A percentile compares a stretch with the other conserved stretches of the same genome.
Conservation (phyloP, 2,113 vertebrate species). For the Hippocampus abdominalis region DNA sequence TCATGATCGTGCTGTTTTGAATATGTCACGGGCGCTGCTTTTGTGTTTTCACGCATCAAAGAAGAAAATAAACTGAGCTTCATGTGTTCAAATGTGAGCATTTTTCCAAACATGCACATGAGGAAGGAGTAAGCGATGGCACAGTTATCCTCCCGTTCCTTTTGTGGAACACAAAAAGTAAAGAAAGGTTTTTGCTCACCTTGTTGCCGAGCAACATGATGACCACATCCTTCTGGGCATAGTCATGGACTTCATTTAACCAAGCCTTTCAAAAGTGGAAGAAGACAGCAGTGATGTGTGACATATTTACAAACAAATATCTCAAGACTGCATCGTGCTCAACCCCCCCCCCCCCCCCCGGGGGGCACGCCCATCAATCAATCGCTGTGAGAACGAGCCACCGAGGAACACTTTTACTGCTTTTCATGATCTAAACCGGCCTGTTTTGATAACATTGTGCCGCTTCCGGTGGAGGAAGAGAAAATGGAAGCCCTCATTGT, state of each 20-base stretch:
- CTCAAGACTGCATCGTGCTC: conserved; percentile 3
- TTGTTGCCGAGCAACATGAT: conserved; percentile 99
- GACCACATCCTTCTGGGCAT: conserved; percentile 94
- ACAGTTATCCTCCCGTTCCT: conserved; percentile 48
- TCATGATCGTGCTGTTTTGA: conserved; percentile 1
- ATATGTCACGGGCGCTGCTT: not conserved
- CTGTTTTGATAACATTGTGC: conserved; percentile 26
- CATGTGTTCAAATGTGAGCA: not conserved
- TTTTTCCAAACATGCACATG: not conserved
- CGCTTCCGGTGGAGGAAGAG: conserved; percentile 22
- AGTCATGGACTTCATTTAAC: conserved; percentile 90
- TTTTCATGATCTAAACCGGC: conserved; percentile 48
- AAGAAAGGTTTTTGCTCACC: conserved; percentile 72
- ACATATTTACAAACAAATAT: conserved; percentile 18
- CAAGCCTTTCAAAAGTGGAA: conserved; percentile 68
- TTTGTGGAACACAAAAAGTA: conserved; percentile 36
- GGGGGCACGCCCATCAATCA: conserved; percentile 26
- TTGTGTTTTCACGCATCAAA: conserved; percentile 9
- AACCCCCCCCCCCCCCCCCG: not conserved
- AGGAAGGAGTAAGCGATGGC: conserved; percentile 37
- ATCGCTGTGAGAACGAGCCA: conserved; percentile 30
- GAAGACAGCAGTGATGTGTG: conserved; percentile 8
- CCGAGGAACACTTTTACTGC: conserved; percentile 47
- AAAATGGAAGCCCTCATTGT: conserved; percentile 8
- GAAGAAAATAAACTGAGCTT: not conserved